Conservation (phyloP, 2,888 invertebrate genomes). For the Campaea margaritaria region DNA sequence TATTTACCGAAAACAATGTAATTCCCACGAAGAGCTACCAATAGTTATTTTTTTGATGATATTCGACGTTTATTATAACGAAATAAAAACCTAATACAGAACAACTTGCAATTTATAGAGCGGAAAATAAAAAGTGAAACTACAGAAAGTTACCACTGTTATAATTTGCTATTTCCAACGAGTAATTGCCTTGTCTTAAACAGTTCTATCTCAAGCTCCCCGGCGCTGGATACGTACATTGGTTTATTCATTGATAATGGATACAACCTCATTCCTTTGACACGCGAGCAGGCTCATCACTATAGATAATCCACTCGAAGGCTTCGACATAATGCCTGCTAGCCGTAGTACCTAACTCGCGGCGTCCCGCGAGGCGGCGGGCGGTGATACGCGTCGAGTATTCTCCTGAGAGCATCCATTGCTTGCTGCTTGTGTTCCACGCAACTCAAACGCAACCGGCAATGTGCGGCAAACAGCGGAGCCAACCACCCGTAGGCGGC, state of each 20-base stretch:
- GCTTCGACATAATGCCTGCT: neutral
- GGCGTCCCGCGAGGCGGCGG: neutral
- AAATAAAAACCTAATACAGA: no score
- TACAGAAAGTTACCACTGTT: no score
- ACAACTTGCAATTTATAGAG: no score
- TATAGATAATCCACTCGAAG: slow-evolving; percentile 8
- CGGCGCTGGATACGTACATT: neutral
- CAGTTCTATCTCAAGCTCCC: neutral
- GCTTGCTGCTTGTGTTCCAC: neutral
- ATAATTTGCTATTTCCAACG: neutral
- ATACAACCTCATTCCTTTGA: neutral
- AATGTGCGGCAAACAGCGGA: slow-evolving; percentile 9
- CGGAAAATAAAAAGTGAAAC: no score
- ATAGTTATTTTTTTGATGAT: no score
- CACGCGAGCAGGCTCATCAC: neutral
- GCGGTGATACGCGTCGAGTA: neutral
- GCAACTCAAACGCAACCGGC: slow-evolving; percentile 4
- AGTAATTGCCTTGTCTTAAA: neutral
- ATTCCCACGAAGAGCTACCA: no score
- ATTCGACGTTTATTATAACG: no score
- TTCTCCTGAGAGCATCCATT: neutral
- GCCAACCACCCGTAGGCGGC: neutral
- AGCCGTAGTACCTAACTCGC: neutral
- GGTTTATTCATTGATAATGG: neutral
- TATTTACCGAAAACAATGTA: no score